These are phyloP conservation scores for Drosophila seguyi DNA, from an alignment of 1,140 invertebrate species.

Conservation along the genomic window DNA sequence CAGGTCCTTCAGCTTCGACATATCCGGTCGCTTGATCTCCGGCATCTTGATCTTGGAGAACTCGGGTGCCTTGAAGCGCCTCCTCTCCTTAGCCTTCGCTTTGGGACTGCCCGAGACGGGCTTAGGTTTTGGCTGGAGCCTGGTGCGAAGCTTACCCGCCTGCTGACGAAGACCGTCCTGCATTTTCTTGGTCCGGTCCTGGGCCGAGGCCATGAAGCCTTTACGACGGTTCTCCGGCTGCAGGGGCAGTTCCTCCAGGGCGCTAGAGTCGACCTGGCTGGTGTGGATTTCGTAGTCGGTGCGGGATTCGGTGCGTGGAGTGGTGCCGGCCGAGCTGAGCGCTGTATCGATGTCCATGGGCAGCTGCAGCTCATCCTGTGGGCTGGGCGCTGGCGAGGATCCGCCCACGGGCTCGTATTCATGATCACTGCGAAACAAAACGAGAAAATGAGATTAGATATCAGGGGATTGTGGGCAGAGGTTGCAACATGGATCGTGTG, in stretches of 20 bases:
- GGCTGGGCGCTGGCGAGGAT: conserved; percentile 52
- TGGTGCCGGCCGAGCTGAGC: conserved; percentile 77
- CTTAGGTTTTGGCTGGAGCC: conserved; percentile 85
- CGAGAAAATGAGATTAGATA: not conserved
- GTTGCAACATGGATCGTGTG: conserved; percentile 34
- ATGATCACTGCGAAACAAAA: conserved; percentile 91
- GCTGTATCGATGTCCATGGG: conserved; percentile 70
- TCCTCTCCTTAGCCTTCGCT: conserved; percentile 77
- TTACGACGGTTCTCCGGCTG: conserved; percentile 87
- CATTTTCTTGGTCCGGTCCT: conserved; percentile 86
- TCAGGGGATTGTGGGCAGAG: too few relatives aligned
- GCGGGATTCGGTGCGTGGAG: conserved; percentile 87
- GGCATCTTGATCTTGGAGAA: conserved; percentile 86
- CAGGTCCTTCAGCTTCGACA: conserved; percentile 87
- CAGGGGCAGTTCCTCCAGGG: conserved; percentile 88
- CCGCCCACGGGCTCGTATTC: conserved; percentile 93
- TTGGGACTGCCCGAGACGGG: conserved; percentile 84
- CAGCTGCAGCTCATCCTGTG: conserved; percentile 36
- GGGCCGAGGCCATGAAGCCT: conserved; percentile 85
- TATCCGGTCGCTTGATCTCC: conserved; percentile 87
- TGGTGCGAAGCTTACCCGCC: conserved; percentile 87
- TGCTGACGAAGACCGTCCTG: conserved; percentile 87
- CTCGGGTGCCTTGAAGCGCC: conserved; percentile 78
- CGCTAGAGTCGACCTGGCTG: conserved; percentile 89
- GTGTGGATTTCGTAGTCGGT: conserved; percentile 89